Conservation (phyloP, 2,797 vertebrate genomes). For the Tragelaphus eurycerus region DNA sequence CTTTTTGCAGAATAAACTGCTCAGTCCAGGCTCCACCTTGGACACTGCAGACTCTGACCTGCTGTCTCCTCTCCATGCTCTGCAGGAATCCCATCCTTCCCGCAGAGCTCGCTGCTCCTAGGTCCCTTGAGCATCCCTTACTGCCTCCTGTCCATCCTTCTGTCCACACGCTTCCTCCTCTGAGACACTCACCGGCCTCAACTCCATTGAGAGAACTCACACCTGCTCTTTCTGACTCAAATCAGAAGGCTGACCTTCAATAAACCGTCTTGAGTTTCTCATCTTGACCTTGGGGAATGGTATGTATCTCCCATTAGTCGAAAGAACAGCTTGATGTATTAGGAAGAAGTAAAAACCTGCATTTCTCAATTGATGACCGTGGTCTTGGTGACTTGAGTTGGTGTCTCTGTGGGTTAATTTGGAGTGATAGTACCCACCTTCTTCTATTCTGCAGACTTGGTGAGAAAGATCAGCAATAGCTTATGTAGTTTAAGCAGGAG, state of each 20-base stretch:
- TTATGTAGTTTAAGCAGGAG: neutral
- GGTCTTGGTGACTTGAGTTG: neutral
- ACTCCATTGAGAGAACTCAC: neutral
- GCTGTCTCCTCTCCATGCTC: neutral
- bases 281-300: neutral
- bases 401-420: neutral
- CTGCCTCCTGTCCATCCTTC: fast-evolving
- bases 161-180: neutral
- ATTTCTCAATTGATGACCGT: neutral
- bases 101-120: fast-evolving
- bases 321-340: neutral
- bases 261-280: neutral
- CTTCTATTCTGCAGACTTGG: neutral
- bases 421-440: neutral
- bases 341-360: neutral
- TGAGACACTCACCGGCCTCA: neutral
- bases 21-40: neutral
- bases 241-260: neutral
- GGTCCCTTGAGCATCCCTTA: fast-evolving
- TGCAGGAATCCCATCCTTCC: fast-evolving
- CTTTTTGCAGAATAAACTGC: neutral
- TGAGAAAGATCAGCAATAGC: neutral
- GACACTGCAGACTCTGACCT: neutral
- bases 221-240: neutral
- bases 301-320: no score